Base-by-base conservation (phyloP, 1,140 invertebrate genomes). In the Calephelis virginiensis region DNA sequence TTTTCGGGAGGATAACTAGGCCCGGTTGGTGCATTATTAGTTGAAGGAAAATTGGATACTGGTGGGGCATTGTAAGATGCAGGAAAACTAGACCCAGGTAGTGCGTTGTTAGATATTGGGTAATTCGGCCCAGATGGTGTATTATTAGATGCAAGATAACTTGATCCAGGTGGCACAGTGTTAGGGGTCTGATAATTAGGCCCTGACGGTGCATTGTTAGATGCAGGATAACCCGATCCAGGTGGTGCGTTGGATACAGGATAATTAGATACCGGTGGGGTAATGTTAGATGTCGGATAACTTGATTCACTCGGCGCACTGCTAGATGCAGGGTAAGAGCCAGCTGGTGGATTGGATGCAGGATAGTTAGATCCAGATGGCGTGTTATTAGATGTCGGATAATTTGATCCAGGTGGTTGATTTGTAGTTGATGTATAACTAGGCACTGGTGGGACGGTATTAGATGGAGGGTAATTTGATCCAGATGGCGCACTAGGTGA, bases 11-110 rank as follows among this genome's bases (percentile, higher is more conserved):
- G 62, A 49, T 69, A 70, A 47, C 46, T 13, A 14, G 61, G 6
- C 12, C 2, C 37, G 13, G 4, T 59, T 12, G 69, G n/a, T 10
- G 11, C 47, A 48, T 10, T 43, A 43, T 9, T 48, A 12, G 45
- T 83, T 82, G 69, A 75, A 5, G 76, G 74, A 68, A 81, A 83
- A 13, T 78, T 61, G 43, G 71, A 61, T 11, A 68, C 71, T 17
- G 73, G 74, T 38, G 80, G 64, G 12, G 74, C 62, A 74, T 85
- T 88, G 11, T 46, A 9, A 11, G 47, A 12, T 10, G n/a, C 47
- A 8, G 47, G 11, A 48, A 10, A 48, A 48, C 47, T n/a, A 48
- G 47, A 5, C 5, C 47, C 47, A 48, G 47, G 47, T 48, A n/a
- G 11, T 10, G 47, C n/a, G n/a, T 48, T 48, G n/a, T 48, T 46